These are phyloP conservation scores for Spondyliosoma cantharus DNA, from an alignment of 2,797 vertebrate species.

Conservation along the genomic window DNA sequence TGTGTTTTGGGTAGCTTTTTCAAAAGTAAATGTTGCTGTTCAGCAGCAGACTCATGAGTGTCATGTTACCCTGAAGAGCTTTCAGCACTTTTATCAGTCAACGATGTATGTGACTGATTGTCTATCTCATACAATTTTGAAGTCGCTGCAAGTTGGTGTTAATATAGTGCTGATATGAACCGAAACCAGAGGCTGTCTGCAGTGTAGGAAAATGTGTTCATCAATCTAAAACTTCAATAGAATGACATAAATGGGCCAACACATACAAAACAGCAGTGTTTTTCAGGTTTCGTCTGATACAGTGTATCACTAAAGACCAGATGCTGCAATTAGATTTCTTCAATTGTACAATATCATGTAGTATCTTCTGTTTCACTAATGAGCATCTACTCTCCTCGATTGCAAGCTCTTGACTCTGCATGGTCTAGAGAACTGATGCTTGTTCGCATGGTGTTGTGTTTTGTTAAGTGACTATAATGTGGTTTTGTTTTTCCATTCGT, in stretches of 20 bases:
- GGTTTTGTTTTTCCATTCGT: conserved; percentile 14
- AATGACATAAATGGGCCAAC: not conserved
- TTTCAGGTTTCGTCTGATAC: conserved; percentile 3
- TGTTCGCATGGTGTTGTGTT: not conserved
- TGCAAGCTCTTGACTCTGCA: not conserved
- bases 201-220: not conserved
- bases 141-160: not conserved
- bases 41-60: too few species aligned
- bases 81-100: not conserved
- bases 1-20: not conserved
- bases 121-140: not conserved
- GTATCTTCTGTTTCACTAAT: not conserved
- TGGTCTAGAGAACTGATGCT: not conserved
- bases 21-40: too few species aligned
- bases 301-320: not conserved
- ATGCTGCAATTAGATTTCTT: not conserved
- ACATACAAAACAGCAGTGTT: not conserved
- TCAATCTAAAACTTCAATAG: not conserved
- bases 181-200: not conserved
- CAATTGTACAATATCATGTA: not conserved
- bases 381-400: not conserved
- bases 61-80: not conserved
- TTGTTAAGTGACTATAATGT: conserved; percentile 21
- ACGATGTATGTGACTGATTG: not conserved
- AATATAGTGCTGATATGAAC: not conserved